These are phyloP conservation scores for Drosophila sulfurigaster DNA, from an alignment of 1,140 invertebrate species.

Conservation along the genomic window DNA sequence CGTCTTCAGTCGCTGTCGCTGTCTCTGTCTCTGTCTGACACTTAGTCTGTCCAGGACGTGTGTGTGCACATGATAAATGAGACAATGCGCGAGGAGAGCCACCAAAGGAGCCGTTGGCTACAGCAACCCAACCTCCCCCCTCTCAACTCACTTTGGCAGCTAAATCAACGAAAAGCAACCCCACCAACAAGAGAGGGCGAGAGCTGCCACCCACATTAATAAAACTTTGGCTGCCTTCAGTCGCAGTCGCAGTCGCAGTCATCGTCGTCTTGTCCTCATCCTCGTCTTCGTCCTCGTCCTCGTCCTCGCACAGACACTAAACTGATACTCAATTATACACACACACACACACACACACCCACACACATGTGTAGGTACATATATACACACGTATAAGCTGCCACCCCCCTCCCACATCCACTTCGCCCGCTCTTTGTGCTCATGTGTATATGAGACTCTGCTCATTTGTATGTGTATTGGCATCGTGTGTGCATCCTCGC, in stretches of 20 bases:
- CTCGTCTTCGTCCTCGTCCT: conserved; percentile 29
- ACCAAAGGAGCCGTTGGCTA: conserved; percentile 55
- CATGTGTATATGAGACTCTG: conserved; percentile 26
- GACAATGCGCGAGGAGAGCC: conserved; percentile 52
- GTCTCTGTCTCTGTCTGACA: conserved; percentile 18
- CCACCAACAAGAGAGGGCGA: conserved; percentile 12
- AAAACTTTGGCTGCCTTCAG: conserved; percentile 77
- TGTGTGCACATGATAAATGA: conserved; percentile 61
- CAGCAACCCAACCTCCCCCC: conserved; percentile 22
- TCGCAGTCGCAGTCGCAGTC: conserved; percentile 34
- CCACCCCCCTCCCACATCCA: not conserved
- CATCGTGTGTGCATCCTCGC: conserved; percentile 38
- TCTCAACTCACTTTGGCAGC: conserved; percentile 42
- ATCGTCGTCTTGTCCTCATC: conserved; percentile 19
- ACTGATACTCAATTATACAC: conserved; percentile 81
- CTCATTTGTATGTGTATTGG: conserved; percentile 44
- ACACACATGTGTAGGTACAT: not conserved
- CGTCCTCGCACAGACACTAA: conserved; percentile 67
- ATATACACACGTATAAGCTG: conserved; percentile 4
- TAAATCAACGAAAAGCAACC: conserved; percentile 71
- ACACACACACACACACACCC: conserved; percentile 37
- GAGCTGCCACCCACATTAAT: conserved; percentile 67
- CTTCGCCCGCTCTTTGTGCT: not conserved
- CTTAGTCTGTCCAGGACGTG: conserved; percentile 51
- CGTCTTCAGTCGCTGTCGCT: not conserved